Percentiles rank a stretch among this genome's conserved stretches.
These are phyloP conservation scores for Myiotriccus ornatus DNA, from an alignment of 2,797 vertebrate species.

Conservation along the genomic window DNA sequence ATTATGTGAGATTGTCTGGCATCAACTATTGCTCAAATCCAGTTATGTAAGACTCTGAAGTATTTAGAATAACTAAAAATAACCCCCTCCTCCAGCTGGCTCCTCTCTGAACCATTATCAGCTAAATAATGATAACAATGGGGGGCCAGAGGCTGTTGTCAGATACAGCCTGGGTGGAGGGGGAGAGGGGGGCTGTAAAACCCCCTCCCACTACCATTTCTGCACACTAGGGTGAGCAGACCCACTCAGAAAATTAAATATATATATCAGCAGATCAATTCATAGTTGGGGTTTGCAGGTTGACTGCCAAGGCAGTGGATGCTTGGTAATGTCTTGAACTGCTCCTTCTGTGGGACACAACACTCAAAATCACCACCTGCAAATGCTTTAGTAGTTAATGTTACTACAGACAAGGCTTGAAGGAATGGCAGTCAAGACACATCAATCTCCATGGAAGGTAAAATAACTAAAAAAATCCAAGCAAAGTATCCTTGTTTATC, in stretches of 20 bases:
- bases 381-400: neutral
- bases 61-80: constrained; percentile 18
- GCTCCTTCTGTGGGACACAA: neutral
- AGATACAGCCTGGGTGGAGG: neutral
- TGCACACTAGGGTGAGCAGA: rapidly evolving
- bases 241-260: neutral
- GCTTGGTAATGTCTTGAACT: neutral
- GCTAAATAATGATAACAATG: neutral
- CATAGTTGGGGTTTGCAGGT: neutral
- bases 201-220: neutral
- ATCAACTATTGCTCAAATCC: constrained; percentile 7
- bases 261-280: neutral
- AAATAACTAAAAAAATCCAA: neutral
- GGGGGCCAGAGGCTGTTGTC: neutral
- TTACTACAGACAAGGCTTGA: neutral
- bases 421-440: rapidly evolving
- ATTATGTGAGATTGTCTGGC: constrained; percentile 17
- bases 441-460: neutral
- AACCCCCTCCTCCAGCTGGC: neutral
- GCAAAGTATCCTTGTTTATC: neutral
- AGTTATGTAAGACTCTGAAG: constrained; percentile 21
- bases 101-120: neutral
- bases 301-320: neutral
- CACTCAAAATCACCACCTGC: neutral
- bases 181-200: neutral